Percentiles rank a stretch among this genome's conserved stretches.
These are phyloP conservation scores for Xyrichtys novacula DNA, from an alignment of 2,797 vertebrate genomes.

Conservation along the genomic window DNA sequence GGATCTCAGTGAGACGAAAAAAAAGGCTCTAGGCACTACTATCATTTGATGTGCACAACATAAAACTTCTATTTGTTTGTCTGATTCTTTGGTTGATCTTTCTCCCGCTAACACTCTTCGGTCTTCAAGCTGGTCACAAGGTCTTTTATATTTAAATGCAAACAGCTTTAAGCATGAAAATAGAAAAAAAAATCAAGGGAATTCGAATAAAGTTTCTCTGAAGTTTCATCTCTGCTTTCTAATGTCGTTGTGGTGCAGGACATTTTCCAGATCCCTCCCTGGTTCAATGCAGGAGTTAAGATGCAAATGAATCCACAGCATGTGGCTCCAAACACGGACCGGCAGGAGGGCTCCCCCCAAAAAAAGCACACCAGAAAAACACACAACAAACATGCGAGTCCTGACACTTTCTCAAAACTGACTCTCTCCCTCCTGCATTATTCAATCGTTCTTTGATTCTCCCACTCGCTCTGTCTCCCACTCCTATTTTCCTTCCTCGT, in stretches of 20 bases:
- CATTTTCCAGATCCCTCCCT: constrained; percentile 31
- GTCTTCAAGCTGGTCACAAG: constrained; percentile 9
- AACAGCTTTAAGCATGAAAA: background rate
- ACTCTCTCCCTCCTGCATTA: constrained; percentile 43
- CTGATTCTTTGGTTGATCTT: constrained; percentile 28
- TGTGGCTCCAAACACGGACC: constrained; percentile 14
- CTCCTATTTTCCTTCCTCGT: constrained; percentile 51
- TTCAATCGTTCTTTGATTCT: constrained; percentile 54
- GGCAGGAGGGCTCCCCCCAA: constrained; percentile 12
- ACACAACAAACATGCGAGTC: constrained; percentile 29
- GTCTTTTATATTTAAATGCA: constrained; percentile 18
- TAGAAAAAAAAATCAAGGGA: constrained; percentile 22
- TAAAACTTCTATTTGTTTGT: constrained; percentile 25
- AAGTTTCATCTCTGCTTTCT: constrained; percentile 25
- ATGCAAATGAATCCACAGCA: constrained; percentile 42
- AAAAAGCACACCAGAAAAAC: constrained; percentile 10
- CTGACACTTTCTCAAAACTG: constrained; percentile 16
- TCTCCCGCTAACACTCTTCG: background rate
- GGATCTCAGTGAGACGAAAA: constrained; percentile 21
- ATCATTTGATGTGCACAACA: constrained; percentile 7
- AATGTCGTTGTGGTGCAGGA: constrained; percentile 14
- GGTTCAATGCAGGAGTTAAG: constrained; percentile 25
- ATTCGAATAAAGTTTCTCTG: constrained; percentile 46
- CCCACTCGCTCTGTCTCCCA: constrained; percentile 39
- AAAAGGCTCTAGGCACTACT: constrained; percentile 33